A percentile compares a stretch with the other conserved stretches of the same genome.
Evolutionary conservation across 2,113 vertebrate genomes (phyloP).

Genomic region (Epinephelus fuscoguttatus): DNA sequence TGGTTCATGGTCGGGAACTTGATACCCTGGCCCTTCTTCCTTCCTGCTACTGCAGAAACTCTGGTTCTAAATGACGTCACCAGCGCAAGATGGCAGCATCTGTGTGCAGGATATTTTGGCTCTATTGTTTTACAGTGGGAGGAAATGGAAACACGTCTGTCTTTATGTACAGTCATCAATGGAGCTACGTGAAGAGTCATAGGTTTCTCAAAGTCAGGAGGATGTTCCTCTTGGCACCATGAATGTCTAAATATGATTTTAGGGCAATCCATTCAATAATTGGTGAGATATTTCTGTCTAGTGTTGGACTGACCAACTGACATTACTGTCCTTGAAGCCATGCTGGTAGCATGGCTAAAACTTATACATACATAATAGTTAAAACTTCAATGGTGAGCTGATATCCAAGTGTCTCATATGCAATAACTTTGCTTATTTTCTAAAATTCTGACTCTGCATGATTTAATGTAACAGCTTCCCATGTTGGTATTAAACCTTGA

Average conservation of each 20-base stretch:
- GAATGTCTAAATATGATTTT: background rate
- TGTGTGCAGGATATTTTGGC: background rate
- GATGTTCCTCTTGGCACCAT: background rate
- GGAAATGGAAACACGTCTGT: no score
- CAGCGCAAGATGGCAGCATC: no score
- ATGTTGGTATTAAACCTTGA: slow-evolving; percentile 37
- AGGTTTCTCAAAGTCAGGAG: background rate
- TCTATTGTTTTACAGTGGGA: no score
- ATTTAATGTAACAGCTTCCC: slow-evolving; percentile 1
- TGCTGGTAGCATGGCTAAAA: background rate
- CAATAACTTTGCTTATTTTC: background rate
- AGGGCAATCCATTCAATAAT: background rate
- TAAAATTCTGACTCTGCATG: background rate
- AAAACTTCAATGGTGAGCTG: no score
- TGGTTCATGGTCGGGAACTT: no score
- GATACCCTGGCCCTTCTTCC: no score
- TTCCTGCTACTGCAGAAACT: no score
- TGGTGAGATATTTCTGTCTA: background rate
- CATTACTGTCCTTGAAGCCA: background rate
- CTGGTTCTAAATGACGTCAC: no score
- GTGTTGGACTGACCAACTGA: background rate
- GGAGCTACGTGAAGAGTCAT: no score
- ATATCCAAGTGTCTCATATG: background rate
- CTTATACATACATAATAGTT: background rate
- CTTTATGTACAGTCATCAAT: no score